phyloP scores from a whole-genome alignment of 2,888 invertebrate species.

The Idaea aversata region DNA sequence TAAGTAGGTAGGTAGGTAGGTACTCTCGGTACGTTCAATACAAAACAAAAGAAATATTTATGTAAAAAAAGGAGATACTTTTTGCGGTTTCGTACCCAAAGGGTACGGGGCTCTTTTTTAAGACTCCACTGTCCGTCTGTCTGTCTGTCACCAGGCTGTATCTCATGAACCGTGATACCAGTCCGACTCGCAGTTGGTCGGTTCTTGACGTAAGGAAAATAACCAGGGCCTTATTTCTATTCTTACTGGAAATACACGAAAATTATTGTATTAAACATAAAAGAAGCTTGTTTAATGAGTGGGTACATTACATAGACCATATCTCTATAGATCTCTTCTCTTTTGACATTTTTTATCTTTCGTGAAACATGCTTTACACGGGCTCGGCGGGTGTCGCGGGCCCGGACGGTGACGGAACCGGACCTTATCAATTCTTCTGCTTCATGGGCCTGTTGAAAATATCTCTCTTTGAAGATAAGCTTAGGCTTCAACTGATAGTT shows the following conservation, averaged over 20 bases:
- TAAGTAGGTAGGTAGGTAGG: too few relatives aligned
- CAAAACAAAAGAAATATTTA: too few relatives aligned
- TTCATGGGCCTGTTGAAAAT: slow-evolving; percentile 23
- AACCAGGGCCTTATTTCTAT: background rate
- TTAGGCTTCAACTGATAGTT: background rate
- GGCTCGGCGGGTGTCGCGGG: slow-evolving; percentile 8
- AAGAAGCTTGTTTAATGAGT: background rate
- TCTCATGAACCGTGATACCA: too few relatives aligned
- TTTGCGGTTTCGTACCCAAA: too few relatives aligned
- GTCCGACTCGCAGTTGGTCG: too few relatives aligned
- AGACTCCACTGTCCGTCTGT: too few relatives aligned
- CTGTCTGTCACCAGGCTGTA: too few relatives aligned
- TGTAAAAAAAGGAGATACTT: too few relatives aligned
- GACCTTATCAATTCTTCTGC: slow-evolving; percentile 31
- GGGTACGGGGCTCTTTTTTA: too few relatives aligned
- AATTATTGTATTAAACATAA: background rate
- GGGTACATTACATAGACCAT: background rate
- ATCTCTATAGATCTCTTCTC: slow-evolving; percentile 9
- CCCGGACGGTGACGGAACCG: slow-evolving; percentile 11
- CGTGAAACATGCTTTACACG: slow-evolving; percentile 20
- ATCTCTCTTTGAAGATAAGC: slow-evolving; percentile 2
- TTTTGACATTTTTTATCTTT: slow-evolving; percentile 23
- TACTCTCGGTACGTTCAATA: too few relatives aligned
- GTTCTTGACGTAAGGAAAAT: too few relatives aligned
- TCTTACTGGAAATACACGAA: background rate